phyloP scores from a whole-genome alignment of 2,797 vertebrate species.

The Stomatorhinus walkeri region DNA sequence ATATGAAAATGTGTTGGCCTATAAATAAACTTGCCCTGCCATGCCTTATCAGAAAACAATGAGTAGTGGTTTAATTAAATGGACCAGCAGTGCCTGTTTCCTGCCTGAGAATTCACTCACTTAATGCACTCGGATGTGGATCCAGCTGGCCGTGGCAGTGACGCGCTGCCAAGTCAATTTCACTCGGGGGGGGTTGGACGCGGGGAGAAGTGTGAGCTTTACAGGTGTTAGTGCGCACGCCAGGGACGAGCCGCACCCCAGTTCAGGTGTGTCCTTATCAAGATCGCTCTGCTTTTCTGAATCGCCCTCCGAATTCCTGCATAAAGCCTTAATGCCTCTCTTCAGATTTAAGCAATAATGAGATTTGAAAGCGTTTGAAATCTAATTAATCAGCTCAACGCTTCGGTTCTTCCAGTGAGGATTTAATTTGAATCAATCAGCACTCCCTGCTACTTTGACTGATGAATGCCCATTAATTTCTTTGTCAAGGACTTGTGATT shows the following conservation, averaged over 20 bases:
- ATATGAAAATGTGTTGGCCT: neutral
- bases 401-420: conserved; percentile 9
- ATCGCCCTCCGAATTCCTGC: neutral
- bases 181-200: neutral
- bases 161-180: neutral
- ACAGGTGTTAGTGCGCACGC: neutral
- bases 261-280: neutral
- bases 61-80: neutral
- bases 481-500: conserved; percentile 14
- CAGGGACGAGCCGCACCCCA: neutral
- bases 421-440: conserved; percentile 20
- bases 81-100: neutral
- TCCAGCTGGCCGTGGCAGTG: neutral
- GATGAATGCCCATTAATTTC: conserved; percentile 19
- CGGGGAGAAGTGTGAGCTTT: neutral
- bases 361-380: conserved; percentile 8
- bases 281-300: neutral
- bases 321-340: neutral
- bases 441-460: conserved; percentile 4
- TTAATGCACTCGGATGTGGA: neutral
- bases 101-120: neutral
- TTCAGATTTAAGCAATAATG: conserved; percentile 19
- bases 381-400: conserved; percentile 18
- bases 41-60: neutral
- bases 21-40: neutral